phyloP scores from a whole-genome alignment of 2,113 vertebrate genomes.

The Gymnobelideus leadbeateri region DNA sequence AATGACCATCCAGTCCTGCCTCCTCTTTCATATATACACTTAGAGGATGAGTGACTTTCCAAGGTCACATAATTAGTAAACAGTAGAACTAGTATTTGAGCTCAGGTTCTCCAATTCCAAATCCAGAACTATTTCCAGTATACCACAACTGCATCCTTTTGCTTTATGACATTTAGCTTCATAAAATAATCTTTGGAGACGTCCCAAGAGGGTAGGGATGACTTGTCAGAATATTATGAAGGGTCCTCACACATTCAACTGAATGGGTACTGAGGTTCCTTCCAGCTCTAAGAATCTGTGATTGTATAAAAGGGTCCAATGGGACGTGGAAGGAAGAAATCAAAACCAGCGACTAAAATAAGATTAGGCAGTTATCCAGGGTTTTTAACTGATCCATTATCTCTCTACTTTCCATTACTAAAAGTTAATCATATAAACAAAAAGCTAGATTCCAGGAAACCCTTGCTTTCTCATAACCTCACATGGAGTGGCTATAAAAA shows the following conservation, averaged over 20 bases:
- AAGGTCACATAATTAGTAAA: neutral
- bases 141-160: neutral
- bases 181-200: neutral
- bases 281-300: neutral
- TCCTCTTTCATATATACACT: neutral
- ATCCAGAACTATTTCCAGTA: neutral
- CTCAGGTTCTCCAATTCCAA: neutral
- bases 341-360: neutral
- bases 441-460: conserved; percentile 1
- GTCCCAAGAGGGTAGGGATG: neutral
- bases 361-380: neutral
- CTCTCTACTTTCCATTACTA: neutral
- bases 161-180: neutral
- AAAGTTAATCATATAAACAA: neutral
- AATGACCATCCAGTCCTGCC: neutral
- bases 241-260: neutral
- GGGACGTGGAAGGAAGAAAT: neutral
- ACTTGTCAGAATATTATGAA: neutral
- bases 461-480: neutral
- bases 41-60: neutral
- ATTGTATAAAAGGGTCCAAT: neutral
- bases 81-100: neutral
- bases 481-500: neutral
- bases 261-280: neutral
- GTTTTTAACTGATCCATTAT: neutral